Base-by-base conservation (phyloP, 2,888 invertebrate species). In the Calameuta idolon region DNA sequence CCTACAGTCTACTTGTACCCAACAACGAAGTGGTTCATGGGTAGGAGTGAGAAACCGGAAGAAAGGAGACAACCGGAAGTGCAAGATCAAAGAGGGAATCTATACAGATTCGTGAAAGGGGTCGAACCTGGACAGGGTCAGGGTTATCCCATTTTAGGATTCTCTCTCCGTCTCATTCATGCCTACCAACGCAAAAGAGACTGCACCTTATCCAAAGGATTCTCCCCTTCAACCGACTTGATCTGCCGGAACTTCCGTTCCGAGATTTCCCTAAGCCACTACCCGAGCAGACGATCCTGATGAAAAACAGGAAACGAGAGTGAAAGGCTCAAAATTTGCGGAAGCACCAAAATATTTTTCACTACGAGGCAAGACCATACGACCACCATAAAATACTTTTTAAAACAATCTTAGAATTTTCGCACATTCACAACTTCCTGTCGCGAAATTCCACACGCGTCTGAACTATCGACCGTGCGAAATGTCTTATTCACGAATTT, bases 171-270 rank as follows among this genome's bases (percentile, higher is more conserved):
- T 83, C 81, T 83, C 80, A 79, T 75, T 75, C 34, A 76, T 75
- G 68, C 74, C 76, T 76, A 73, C 79, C 30, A 73, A 78, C 30
- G 76, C 79, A 79, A 83, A 81, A 77, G 78, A 15, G 79, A 68
- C 75, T 77, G 73, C 76, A 76, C 76, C 78, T 79, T 80, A 83
- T 83, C 80, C 82, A 69, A 83, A 78, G 81, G 79, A 82, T 83
- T 78, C 79, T 79, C 79, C 80, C 81, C 79, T 83, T 81, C 81
- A 79, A 78, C 23, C 2, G 55, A 55, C 23, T 23, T 55, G 55
- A 55, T 55, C 9, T 23, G 55, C 23, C 55, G 55, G 55, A 55
- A 55, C 1, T 55, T 23, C 55, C 55, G 2, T 15, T 23, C 5
- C 15, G 15, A 15, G 40, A 55, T 55, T 55, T 9, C 23, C 23